Evolutionary conservation across 2,888 invertebrate genomes (phyloP), one percentile per base, ranked within the genome.

Genomic region (Limnephilus lunatus): DNA sequence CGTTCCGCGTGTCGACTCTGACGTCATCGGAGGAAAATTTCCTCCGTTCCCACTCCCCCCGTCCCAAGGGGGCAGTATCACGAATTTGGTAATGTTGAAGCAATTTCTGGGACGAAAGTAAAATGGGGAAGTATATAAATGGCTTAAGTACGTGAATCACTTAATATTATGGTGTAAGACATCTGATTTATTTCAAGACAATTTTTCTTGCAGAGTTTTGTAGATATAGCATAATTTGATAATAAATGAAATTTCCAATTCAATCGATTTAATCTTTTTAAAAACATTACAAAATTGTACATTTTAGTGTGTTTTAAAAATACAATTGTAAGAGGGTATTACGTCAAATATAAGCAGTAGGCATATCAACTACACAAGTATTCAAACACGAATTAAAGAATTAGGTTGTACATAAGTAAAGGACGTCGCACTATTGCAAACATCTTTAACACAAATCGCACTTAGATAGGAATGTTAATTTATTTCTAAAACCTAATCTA

Each of bases 61-160:
- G 39, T 91, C 93, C 92, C 92, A 12, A 39, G 93, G 68, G 93
- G 30, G 91, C 39, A 44, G 92, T 93, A 32, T 32, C 81, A 48
- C 81, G 90, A 88, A 93, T 91, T 92, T 90, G 90, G 90, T 93
- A 93, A 93, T 92, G 92, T 81, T 92, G 48, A 35, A 68, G 91
- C 91, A 92, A 90, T 88, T 91, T 91, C 85, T 30, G 83, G 89
- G 30, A 35, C 30, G 91, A 89, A 89, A 81, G 39, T 89, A 88
- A 88, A 85, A 88, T n/a, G 35, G 88, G 88, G 88, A 19, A 30
- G 53, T 68, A 11, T 88, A 53, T 88, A 88, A 88, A 88, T 88
- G 88, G 53, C 68, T 88, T 88, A 53, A 68, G 68, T 68, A 82
- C 81, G 90, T 48, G 90, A 90, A 81, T 89, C 81, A 90, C 83